Percentiles rank a stretch among this genome's conserved stretches.
phyloP scores from a whole-genome alignment of 2,888 invertebrate genomes.

The Eupithecia vulgata region DNA sequence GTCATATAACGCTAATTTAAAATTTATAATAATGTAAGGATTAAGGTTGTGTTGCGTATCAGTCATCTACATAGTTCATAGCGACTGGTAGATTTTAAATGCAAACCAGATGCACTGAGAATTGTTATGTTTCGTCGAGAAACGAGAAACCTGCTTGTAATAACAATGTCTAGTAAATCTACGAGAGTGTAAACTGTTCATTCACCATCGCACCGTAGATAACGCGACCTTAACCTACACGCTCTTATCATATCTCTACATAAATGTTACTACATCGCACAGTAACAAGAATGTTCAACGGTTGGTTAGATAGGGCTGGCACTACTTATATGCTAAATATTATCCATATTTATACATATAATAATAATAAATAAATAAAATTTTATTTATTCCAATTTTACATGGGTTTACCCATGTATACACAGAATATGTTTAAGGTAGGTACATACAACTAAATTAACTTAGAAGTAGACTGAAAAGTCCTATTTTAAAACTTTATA shows the following conservation, averaged over 20 bases:
- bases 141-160: background rate
- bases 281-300: slow-evolving; percentile 58
- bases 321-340: background rate
- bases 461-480: no score
- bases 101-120: background rate
- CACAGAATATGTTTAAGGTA: no score
- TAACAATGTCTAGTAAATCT: background rate
- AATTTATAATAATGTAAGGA: no score
- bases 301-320: slow-evolving; percentile 34
- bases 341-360: no score
- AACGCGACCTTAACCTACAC: slow-evolving; percentile 69
- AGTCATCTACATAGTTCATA: background rate
- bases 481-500: no score
- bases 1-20: no score
- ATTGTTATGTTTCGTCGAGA: background rate
- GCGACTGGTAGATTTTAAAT: background rate
- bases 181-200: background rate
- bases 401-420: no score
- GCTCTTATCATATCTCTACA: slow-evolving; percentile 50
- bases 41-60: background rate
- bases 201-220: slow-evolving; percentile 49
- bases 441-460: no score
- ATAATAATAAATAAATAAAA: no score
- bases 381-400: no score
- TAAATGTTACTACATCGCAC: background rate